A percentile compares a stretch with the other conserved stretches of the same genome.
These are phyloP conservation scores for Eupithecia subfuscata DNA, from an alignment of 2,888 invertebrate species.

Conservation along the genomic window DNA sequence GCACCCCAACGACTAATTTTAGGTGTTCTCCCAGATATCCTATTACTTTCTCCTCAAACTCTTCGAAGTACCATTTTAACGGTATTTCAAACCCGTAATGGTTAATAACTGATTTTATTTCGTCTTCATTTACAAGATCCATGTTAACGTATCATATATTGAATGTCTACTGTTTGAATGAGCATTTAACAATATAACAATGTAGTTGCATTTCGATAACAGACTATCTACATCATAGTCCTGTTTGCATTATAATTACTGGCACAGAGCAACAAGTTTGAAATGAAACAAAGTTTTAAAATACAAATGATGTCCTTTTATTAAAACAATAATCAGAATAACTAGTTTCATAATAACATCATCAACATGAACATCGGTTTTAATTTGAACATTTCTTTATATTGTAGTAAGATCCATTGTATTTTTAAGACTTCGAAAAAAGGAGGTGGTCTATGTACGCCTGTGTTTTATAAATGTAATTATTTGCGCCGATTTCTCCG, in stretches of 20 bases:
- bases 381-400: neutral
- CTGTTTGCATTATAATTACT: neutral
- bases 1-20: conserved; percentile 57
- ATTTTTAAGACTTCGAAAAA: neutral
- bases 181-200: neutral
- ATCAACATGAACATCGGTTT: neutral
- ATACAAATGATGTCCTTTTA: neutral
- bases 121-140: conserved; percentile 58
- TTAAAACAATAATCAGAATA: neutral
- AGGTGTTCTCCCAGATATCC: conserved; percentile 76
- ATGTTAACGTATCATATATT: conserved; percentile 42
- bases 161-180: neutral
- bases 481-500: too few relatives aligned
- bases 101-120: conserved; percentile 58
- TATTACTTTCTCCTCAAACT: conserved; percentile 63
- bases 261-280: neutral
- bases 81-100: conserved; percentile 51
- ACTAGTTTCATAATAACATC: neutral
- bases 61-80: conserved; percentile 57
- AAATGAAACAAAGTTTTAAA: neutral
- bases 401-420: neutral
- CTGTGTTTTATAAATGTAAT: too few relatives aligned
- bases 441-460: too few relatives aligned
- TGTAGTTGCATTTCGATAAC: neutral
- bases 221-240: neutral